Evolutionary conservation across 2,113 vertebrate genomes (phyloP), one percentile per base, ranked within the genome.

Genomic region (Grallaria varia): DNA sequence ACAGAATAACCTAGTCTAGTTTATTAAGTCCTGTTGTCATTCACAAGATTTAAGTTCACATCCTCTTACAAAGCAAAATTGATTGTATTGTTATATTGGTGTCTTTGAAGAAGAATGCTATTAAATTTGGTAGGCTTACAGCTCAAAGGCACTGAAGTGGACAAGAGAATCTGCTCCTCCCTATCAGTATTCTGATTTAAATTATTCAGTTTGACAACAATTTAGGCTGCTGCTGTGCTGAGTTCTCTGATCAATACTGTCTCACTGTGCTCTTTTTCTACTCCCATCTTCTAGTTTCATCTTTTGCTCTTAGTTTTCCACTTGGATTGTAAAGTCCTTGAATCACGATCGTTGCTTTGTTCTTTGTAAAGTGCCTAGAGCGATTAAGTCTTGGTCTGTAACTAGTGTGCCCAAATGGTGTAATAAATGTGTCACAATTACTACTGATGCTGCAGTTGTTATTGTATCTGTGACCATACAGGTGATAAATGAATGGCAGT

Each of bases 171-270:
- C 45, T 44, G 33, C 20, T 85, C 62, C 53, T 71, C 63, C 63
- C 42, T 77, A 89, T 94, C 63, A 74, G 55, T 73, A 88, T 80
- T 85, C 76, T 93, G 82, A 87, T 93, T 94, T 96, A 93, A 96
- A 96, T 96, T 93, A 94, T 93, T 96, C 89, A 93, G 78, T 95
- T 90, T 93, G 84, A 96, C 89, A 96, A 95, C 82, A 91, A 92
- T 93, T 95, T 91, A 96, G 78, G 39, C 74, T 94, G 68, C 91
- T 93, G 71, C 75, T 89, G 86, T 74, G 79, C 90, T 67, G 83
- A 90, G 55, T 90, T 59, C 67, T 93, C 92, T 86, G 88, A 95
- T 96, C 95, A 79, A 97, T 96, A 97, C 37, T 1, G 6, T 94
- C 89, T 95, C 2, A 0, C 86, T 90, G 64, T 49, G 94, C 56